phyloP scores from a whole-genome alignment of 2,888 invertebrate species.

The Apamea anceps region DNA sequence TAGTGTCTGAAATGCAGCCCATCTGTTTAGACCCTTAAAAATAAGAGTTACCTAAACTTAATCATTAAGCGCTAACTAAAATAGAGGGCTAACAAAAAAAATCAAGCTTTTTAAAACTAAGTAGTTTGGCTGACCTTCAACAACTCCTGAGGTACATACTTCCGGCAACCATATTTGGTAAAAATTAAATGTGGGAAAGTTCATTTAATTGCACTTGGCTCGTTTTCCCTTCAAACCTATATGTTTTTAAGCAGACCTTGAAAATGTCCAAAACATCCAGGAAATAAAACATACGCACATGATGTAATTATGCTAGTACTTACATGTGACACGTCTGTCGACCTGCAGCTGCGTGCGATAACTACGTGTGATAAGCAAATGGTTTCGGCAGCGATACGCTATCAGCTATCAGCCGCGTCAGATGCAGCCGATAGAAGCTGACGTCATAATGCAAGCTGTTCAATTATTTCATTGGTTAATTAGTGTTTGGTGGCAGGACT shows the following conservation, averaged over 20 bases:
- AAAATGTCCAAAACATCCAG: not conserved
- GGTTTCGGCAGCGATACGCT: slow-evolving; percentile 45
- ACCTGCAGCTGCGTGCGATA: slow-evolving; percentile 12
- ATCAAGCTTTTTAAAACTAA: too few relatives aligned
- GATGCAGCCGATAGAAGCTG: slow-evolving; percentile 17
- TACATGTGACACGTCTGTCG: slow-evolving; percentile 55
- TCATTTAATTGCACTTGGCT: not conserved
- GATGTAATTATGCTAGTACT: slow-evolving; percentile 14
- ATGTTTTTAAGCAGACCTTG: not conserved
- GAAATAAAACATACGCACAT: not conserved
- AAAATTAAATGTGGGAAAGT: not conserved
- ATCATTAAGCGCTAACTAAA: not conserved
- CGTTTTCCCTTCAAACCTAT: not conserved
- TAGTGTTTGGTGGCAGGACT: not conserved
- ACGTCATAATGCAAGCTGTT: slow-evolving; percentile 25
- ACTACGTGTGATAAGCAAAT: slow-evolving; percentile 35
- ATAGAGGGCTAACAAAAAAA: too few relatives aligned
- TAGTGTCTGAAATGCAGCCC: not conserved
- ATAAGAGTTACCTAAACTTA: not conserved
- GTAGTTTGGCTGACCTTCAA: too few relatives aligned
- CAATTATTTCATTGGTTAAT: not conserved
- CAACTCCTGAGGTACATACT: too few relatives aligned
- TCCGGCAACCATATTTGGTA: not conserved
- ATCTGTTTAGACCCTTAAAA: not conserved
- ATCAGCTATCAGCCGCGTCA: slow-evolving; percentile 18